Conservation (phyloP, 2,888 invertebrate species). For the Endotricha flammealis region DNA sequence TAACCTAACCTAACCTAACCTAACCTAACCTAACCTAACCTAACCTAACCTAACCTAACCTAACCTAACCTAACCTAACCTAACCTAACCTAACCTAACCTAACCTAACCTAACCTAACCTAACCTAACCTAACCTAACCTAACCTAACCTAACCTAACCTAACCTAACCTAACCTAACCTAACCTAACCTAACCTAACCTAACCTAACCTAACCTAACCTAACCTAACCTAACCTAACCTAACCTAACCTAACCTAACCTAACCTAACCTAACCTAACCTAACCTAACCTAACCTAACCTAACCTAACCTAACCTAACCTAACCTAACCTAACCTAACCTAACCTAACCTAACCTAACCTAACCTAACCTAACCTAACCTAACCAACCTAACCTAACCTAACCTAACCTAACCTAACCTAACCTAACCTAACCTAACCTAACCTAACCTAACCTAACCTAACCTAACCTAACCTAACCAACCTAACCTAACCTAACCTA, state of each 20-base stretch:
- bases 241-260: no score
- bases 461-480: no score
- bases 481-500: no score
- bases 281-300: slow-evolving; percentile 15
- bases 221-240: no score
- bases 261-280: no score
- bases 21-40: slow-evolving; percentile 17
- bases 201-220: no score
- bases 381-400: no score
- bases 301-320: slow-evolving; percentile 1
- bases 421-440: no score
- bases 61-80: slow-evolving; percentile 14
- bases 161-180: slow-evolving; percentile 14
- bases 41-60: slow-evolving; percentile 13
- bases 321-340: slow-evolving; percentile 15
- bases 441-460: no score
- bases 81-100: slow-evolving; percentile 16
- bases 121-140: slow-evolving; percentile 14
- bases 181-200: no score
- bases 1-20: slow-evolving; percentile 16
- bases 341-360: neutral
- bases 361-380: no score
- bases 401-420: no score
- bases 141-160: slow-evolving; percentile 13
- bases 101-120: slow-evolving; percentile 16